Percentiles rank a stretch among this genome's conserved stretches.
phyloP scores from a whole-genome alignment of 23 tunicate species.

The Trididemnum clinides region DNA sequence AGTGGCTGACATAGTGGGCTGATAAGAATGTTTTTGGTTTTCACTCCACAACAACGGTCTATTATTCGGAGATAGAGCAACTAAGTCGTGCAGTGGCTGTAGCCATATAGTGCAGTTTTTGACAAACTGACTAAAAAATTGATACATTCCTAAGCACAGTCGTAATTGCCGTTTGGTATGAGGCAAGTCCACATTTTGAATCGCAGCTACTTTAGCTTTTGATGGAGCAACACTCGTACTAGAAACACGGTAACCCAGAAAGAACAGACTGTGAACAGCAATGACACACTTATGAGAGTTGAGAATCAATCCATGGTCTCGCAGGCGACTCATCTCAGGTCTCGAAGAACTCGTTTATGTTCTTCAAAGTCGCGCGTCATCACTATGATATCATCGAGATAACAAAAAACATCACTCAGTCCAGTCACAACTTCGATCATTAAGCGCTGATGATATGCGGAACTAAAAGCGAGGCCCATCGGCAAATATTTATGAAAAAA shows the following conservation, averaged over 20 bases:
- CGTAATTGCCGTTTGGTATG: not conserved
- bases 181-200: not conserved
- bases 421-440: not conserved
- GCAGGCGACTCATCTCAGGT: not conserved
- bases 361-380: not conserved
- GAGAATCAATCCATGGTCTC: not conserved
- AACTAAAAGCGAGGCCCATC: not conserved
- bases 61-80: too few species aligned
- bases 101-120: too few species aligned
- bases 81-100: too few species aligned
- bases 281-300: not conserved
- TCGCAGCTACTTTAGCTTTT: not conserved
- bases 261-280: not conserved
- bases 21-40: too few species aligned
- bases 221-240: too few species aligned
- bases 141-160: not conserved
- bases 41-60: too few species aligned
- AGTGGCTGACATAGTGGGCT: too few species aligned
- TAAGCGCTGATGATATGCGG: not conserved
- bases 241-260: not conserved
- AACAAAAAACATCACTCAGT: not conserved
- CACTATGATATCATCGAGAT: constrained; percentile 3
- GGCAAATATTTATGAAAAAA: not conserved
- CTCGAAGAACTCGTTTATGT: not conserved
- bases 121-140: too few species aligned